Evolutionary conservation across 2,113 vertebrate species (phyloP).

Genomic region (Noctilio leporinus): DNA sequence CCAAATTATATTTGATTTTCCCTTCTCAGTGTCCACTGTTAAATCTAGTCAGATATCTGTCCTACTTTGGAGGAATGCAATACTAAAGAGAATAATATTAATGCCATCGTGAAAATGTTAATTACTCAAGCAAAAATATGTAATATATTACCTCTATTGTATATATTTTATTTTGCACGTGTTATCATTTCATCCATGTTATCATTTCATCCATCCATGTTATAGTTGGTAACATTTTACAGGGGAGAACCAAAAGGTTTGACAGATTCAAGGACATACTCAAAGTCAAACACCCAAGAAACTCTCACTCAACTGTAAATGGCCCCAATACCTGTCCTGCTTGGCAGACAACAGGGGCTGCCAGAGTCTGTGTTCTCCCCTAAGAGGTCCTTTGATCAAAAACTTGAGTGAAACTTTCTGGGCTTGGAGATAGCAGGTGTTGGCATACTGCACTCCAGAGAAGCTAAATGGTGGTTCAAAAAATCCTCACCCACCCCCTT

Average conservation of each 20-base stretch:
- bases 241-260: not conserved
- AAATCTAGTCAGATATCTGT: not conserved
- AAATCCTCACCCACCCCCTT: not conserved
- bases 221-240: not conserved
- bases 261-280: not conserved
- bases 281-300: not conserved
- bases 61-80: not conserved
- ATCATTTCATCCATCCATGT: not conserved
- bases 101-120: not conserved
- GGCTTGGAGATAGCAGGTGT: not conserved
- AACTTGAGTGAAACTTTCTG: not conserved
- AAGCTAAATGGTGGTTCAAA: not conserved
- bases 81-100: not conserved
- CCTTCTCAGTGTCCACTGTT: not conserved
- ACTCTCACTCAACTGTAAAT: not conserved
- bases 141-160: not conserved
- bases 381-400: not conserved
- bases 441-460: not conserved
- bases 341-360: not conserved
- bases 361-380: not conserved
- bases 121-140: not conserved
- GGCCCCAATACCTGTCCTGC: not conserved
- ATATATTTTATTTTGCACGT: not conserved
- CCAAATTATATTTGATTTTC: not conserved
- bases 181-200: not conserved